Percentiles rank a stretch among this genome's conserved stretches.
Evolutionary conservation across 2,113 vertebrate genomes (phyloP).

Genomic region (Phrynocephalus versicolor): DNA sequence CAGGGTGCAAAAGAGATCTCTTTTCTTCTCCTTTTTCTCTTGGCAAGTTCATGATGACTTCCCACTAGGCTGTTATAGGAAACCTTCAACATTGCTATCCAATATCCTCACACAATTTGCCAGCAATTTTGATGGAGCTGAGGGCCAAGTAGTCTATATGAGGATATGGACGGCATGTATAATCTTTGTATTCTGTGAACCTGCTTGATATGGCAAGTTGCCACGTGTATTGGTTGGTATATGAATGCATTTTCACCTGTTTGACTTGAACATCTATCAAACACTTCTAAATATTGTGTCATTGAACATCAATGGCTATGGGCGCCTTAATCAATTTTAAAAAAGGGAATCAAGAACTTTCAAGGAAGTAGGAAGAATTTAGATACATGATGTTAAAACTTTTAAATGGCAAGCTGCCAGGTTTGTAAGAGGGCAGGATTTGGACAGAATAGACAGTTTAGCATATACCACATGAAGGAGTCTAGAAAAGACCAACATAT

Average conservation of each 20-base stretch:
- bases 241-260: neutral
- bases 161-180: neutral
- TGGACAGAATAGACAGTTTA: too few species aligned
- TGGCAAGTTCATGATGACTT: neutral
- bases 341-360: neutral
- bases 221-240: neutral
- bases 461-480: too few species aligned
- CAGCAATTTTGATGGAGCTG: neutral
- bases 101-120: neutral
- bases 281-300: neutral
- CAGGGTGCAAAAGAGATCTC: neutral
- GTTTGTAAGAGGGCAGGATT: too few species aligned
- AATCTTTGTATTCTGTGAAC: neutral
- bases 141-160: neutral
- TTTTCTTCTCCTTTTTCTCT: neutral
- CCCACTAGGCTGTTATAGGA: neutral
- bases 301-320: neutral
- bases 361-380: neutral
- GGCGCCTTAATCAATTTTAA: neutral
- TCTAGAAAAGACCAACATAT: too few species aligned
- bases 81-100: too few species aligned
- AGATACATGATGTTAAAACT: too few species aligned
- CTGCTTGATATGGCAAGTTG: neutral
- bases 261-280: neutral
- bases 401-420: too few species aligned